Evolutionary conservation across 1,140 invertebrate genomes (phyloP), one percentile per base, ranked within the genome.

Genomic region (Zophobas morio): DNA sequence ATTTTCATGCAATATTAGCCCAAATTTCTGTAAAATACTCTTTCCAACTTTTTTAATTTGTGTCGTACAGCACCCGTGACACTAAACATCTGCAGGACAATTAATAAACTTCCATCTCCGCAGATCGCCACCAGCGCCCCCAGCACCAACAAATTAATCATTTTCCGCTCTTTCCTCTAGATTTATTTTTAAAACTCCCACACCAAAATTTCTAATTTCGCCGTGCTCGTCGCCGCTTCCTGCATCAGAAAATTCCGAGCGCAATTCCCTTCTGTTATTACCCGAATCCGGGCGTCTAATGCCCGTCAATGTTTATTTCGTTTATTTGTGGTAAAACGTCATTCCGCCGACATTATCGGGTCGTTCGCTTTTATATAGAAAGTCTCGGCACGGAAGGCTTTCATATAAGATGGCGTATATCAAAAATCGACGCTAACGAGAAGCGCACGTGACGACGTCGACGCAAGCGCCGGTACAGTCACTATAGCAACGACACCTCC

Each of bases 401-500:
- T 78, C 78, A 54, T 76, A 83, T 83, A 83, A 83, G 81, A 83
- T 83, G 82, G 82, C 82, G 82, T 83, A 83, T 81, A 82, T 82
- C 83, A 83, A 82, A 83, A 83, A 83, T 83, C 82, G 82, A 83
- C 82, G 80, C 81, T 81, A 82, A 82, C 81, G 80, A 81, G 81
- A 63, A 74, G 60, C 79, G 81, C 81, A 84, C 82, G 81, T 82
- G 82, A 83, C 79, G 73, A 54, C 75, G 74, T 66, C 74, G 73
- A 79, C 82, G 82, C 82, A 81, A 75, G 82, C 80, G 82, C 81
- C 79, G 39, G 42, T 75, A 76, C 74, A 77, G 82, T 83, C 80
- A 56, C 81, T 78, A 83, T 82, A 79, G 77, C 66, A 78, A 83
- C 81, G 57, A 78, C 79, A 80, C 82, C 81, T 80, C 82, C 82